phyloP scores from a whole-genome alignment of 92 coral and sea anemone species.

The Porites cylindrica region DNA sequence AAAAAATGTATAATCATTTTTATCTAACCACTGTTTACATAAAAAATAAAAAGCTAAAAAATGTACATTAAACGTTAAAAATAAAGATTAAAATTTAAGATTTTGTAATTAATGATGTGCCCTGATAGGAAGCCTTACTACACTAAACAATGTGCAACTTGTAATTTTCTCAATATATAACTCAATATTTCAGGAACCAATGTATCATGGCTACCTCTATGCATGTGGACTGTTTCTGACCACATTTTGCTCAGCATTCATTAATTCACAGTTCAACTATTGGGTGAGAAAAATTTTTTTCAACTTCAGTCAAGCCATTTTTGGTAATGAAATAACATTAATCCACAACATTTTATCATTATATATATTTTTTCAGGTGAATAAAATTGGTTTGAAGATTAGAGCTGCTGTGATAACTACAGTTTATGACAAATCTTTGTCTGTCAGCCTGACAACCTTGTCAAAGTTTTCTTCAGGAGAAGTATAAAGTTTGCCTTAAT shows the following conservation, averaged over 20 bases:
- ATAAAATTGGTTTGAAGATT: constrained; percentile 93
- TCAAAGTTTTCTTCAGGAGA: constrained; percentile 92
- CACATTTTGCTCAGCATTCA: constrained; percentile 76
- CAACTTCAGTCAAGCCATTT: too few species aligned
- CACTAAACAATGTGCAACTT: too few species aligned
- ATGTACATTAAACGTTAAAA: too few species aligned
- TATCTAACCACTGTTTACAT: too few species aligned
- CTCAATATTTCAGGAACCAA: constrained; percentile 77
- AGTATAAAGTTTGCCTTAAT: constrained; percentile 52
- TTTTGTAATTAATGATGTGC: too few species aligned
- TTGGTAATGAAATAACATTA: too few species aligned
- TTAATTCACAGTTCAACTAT: constrained; percentile 88
- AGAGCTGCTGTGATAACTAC: constrained; percentile 95
- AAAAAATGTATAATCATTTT: too few species aligned
- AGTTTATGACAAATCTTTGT: constrained; percentile 88
- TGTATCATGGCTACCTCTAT: constrained; percentile 92
- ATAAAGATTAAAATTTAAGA: too few species aligned
- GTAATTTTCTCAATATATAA: too few species aligned
- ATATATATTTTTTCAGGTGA: constrained; percentile 63
- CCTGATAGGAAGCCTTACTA: too few species aligned
- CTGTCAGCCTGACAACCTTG: constrained; percentile 84
- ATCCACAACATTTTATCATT: too few species aligned
- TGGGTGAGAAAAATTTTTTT: constrained; percentile 64
- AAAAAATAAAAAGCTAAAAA: too few species aligned
- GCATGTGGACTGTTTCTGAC: constrained; percentile 86